phyloP scores from a whole-genome alignment of 2,113 vertebrate species.

The Crotalus tigris region DNA sequence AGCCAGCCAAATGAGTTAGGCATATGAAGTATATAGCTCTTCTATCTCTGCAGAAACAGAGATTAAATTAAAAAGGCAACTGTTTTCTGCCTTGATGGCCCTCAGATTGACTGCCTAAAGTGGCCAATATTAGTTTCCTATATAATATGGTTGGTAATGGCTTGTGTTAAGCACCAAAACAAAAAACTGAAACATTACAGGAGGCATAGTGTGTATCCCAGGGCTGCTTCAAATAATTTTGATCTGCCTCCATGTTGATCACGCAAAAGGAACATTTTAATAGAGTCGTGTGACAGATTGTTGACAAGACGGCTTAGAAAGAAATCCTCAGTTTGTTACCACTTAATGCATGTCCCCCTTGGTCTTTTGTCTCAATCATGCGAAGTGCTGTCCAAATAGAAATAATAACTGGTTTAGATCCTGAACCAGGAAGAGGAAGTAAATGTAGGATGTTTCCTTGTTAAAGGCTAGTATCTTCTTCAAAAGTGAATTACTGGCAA shows the following conservation, averaged over 20 bases:
- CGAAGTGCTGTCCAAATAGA: neutral
- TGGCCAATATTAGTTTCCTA: neutral
- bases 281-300: neutral
- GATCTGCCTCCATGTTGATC: neutral
- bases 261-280: neutral
- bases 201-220: neutral
- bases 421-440: conserved; percentile 15
- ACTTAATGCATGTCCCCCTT: neutral
- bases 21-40: neutral
- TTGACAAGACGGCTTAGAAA: neutral
- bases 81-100: neutral
- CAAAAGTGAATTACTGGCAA: neutral
- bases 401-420: conserved; percentile 18
- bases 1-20: neutral
- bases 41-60: neutral
- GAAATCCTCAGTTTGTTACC: neutral
- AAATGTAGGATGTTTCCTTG: conserved; percentile 8
- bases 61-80: neutral
- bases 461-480: conserved; percentile 19
- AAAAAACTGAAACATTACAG: neutral
- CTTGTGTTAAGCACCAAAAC: neutral
- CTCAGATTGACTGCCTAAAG: neutral
- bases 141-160: neutral
- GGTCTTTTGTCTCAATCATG: neutral
- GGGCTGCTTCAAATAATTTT: neutral